These are phyloP conservation scores for Cacoxenus indagator DNA, from an alignment of 2,888 invertebrate genomes.

Conservation along the genomic window DNA sequence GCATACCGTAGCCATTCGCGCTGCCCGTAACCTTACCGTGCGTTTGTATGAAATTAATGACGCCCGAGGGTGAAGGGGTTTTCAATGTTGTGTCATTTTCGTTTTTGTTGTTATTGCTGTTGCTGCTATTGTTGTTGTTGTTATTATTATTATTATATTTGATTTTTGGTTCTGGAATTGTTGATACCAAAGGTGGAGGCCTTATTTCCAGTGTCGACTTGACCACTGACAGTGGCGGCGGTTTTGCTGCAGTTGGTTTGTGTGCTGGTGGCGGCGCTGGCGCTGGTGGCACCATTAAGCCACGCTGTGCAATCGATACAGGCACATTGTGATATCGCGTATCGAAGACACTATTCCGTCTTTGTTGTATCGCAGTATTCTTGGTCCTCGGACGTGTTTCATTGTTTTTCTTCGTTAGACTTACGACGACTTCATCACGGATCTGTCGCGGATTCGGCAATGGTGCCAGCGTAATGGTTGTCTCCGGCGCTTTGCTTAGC, in stretches of 20 bases:
- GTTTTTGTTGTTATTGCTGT: constrained; percentile 29
- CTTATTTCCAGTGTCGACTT: constrained; percentile 10
- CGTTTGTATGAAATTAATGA: constrained; percentile 58
- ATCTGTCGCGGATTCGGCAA: constrained; percentile 1
- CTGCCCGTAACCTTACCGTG: constrained; percentile 53
- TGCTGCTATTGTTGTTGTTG: constrained; percentile 15
- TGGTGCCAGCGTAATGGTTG: constrained; percentile 28
- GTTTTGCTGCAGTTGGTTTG: not conserved
- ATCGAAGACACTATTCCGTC: constrained; percentile 52
- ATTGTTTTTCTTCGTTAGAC: constrained; percentile 29
- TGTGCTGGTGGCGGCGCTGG: constrained; percentile 35
- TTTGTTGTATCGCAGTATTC: constrained; percentile 26
- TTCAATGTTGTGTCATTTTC: constrained; percentile 38
- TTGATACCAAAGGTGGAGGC: constrained; percentile 7
- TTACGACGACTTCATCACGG: constrained; percentile 27
- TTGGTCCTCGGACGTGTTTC: constrained; percentile 23
- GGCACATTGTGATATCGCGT: constrained; percentile 48
- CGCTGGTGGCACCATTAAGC: constrained; percentile 42
- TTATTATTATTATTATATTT: constrained; percentile 3
- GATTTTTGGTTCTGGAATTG: no score
- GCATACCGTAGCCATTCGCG: constrained; percentile 27
- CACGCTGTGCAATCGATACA: constrained; percentile 48
- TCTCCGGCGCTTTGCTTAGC: constrained; percentile 40
- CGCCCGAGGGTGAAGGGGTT: constrained; percentile 44
- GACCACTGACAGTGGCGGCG: no score